These are phyloP conservation scores for Echinometra lucunter DNA, from an alignment of 53 echinoderm and acorn worm genomes.

Conservation along the genomic window DNA sequence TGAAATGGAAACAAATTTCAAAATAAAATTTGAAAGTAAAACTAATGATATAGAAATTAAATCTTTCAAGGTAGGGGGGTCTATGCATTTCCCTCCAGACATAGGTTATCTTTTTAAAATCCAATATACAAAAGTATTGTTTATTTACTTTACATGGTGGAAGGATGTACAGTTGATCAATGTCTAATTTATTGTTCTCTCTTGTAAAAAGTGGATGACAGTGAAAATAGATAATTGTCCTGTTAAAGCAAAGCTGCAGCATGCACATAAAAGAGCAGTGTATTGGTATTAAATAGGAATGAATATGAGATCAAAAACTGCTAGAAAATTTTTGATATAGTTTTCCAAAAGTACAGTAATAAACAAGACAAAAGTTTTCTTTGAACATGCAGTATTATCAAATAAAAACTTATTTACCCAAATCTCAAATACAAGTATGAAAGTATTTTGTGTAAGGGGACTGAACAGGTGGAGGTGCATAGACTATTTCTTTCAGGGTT, in stretches of 20 bases:
- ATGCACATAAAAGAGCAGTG: background rate
- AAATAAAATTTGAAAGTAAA: background rate
- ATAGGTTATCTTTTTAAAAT: background rate
- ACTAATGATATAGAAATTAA: no score
- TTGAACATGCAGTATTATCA: no score
- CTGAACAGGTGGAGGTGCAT: background rate
- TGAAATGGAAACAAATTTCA: constrained; percentile 36
- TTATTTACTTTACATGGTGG: background rate
- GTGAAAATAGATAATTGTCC: background rate
- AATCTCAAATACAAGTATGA: background rate
- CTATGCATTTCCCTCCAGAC: background rate
- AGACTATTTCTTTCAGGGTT: background rate
- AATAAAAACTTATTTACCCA: no score
- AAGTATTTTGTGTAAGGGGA: background rate
- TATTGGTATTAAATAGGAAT: background rate
- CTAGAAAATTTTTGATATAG: no score
- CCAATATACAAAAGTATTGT: background rate
- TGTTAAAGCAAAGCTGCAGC: background rate
- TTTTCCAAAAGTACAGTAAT: no score
- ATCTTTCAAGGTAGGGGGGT: background rate
- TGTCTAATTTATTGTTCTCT: background rate
- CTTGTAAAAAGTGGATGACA: background rate
- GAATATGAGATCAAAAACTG: no score
- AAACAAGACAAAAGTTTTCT: no score
- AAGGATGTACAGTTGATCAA: background rate